These are phyloP conservation scores for Oreonectes daqikongensis DNA, from an alignment of 2,797 vertebrate species.

Conservation along the genomic window DNA sequence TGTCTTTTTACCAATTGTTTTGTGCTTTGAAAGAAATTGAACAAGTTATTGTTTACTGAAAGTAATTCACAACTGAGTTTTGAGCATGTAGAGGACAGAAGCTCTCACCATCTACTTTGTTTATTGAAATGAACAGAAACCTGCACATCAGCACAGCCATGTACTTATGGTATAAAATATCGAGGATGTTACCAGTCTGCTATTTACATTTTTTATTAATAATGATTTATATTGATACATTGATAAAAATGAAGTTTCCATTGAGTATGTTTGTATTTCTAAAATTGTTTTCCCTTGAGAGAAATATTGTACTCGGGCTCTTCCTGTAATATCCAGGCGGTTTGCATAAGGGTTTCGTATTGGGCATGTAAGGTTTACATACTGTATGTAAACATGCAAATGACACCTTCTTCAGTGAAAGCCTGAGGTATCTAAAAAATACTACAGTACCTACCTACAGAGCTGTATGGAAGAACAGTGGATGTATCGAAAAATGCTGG, in stretches of 20 bases:
- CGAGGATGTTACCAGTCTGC: neutral
- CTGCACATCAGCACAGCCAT: neutral
- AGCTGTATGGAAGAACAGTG: neutral
- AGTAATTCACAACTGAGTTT: slow-evolving; percentile 30
- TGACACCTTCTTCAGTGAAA: neutral
- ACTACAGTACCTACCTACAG: neutral
- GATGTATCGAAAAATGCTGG: neutral
- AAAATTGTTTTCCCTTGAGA: neutral
- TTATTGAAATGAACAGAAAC: neutral
- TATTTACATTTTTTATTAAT: neutral
- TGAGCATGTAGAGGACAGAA: neutral
- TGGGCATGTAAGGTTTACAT: neutral
- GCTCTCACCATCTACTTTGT: neutral
- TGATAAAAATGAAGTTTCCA: neutral
- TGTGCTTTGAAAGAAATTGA: slow-evolving; percentile 29
- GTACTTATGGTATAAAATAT: slow-evolving; percentile 9
- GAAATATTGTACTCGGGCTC: neutral
- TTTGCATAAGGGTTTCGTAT: neutral
- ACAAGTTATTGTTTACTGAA: slow-evolving; percentile 37
- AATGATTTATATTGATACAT: too few relatives aligned
- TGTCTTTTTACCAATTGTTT: slow-evolving; percentile 44
- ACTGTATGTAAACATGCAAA: neutral
- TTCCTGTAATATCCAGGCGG: neutral
- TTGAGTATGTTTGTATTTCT: neutral
- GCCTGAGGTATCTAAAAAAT: neutral